phyloP scores from a whole-genome alignment of 2,888 invertebrate species.

The Dolichopus griseipennis region DNA sequence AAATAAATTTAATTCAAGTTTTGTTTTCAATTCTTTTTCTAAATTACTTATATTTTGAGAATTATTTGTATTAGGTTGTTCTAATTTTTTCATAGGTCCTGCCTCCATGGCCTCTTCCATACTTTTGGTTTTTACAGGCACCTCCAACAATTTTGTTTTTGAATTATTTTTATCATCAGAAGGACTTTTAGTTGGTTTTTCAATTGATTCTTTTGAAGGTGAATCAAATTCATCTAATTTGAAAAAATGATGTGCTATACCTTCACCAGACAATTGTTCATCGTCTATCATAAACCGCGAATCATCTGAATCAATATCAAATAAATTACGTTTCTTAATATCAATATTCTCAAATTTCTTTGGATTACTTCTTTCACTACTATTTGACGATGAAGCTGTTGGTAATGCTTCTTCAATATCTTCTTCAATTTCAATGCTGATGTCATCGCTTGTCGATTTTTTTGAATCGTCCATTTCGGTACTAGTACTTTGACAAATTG shows the following conservation, averaged over 20 bases:
- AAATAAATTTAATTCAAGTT: constrained; percentile 16
- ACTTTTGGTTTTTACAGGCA: background rate
- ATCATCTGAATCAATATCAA: constrained; percentile 22
- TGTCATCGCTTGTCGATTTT: constrained; percentile 24
- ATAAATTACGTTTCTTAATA: constrained; percentile 20
- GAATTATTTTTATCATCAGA: constrained; percentile 23
- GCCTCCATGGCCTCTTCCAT: background rate
- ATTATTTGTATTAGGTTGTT: background rate
- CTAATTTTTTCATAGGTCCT: background rate
- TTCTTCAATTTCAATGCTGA: constrained; percentile 41
- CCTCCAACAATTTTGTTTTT: constrained; percentile 24
- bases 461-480: constrained; percentile 16
- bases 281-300: constrained; percentile 37
- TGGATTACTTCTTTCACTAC: background rate
- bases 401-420: constrained; percentile 32
- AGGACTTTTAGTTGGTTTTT: constrained; percentile 18
- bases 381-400: constrained; percentile 12
- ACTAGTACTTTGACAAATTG: background rate
- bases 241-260: constrained; percentile 39
- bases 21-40: constrained; percentile 19
- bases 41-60: background rate
- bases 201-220: constrained; percentile 19
- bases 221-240: constrained; percentile 21
- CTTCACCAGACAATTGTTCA: constrained; percentile 36
- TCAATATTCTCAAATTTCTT: constrained; percentile 13